Conservation (phyloP, 2,797 vertebrate species). For the Corythornis leucogaster region DNA sequence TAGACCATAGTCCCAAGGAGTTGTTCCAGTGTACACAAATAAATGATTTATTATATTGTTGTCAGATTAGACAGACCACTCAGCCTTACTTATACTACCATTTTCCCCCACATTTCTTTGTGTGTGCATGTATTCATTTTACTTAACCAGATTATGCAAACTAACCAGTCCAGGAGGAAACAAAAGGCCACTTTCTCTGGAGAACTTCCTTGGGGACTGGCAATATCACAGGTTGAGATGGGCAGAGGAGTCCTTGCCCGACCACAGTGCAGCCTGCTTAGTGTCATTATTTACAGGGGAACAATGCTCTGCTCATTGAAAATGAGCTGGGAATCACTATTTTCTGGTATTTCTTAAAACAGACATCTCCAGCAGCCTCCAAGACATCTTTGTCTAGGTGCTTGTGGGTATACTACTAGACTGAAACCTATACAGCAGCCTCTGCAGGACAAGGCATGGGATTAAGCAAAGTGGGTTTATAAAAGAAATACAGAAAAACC, state of each 20-base stretch:
- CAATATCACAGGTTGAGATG: not conserved
- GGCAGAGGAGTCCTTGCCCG: not conserved
- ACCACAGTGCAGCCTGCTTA: not conserved
- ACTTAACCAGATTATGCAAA: conserved; percentile 72
- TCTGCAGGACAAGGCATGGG: not conserved
- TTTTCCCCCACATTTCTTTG: conserved; percentile 22
- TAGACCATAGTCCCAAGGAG: conserved; percentile 56
- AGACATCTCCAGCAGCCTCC: not conserved
- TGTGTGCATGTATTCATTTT: conserved; percentile 7
- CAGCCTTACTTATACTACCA: not conserved
- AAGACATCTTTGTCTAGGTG: not conserved
- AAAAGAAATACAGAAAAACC: not conserved
- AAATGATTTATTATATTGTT: conserved; percentile 64
- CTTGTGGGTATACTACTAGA: not conserved
- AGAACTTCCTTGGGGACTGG: conserved; percentile 16
- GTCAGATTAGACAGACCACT: conserved; percentile 68
- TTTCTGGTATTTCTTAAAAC: conserved; percentile 10
- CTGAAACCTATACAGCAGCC: not conserved
- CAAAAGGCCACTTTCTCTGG: conserved; percentile 45
- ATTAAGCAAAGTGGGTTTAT: not conserved
- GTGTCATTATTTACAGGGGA: not conserved
- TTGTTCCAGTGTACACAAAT: conserved; percentile 56
- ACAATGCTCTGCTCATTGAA: not conserved
- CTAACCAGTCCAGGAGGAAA: not conserved
- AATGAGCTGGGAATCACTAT: not conserved